These are phyloP conservation scores for Sardinella longiceps DNA, from an alignment of 2,797 vertebrate species.

Conservation along the genomic window DNA sequence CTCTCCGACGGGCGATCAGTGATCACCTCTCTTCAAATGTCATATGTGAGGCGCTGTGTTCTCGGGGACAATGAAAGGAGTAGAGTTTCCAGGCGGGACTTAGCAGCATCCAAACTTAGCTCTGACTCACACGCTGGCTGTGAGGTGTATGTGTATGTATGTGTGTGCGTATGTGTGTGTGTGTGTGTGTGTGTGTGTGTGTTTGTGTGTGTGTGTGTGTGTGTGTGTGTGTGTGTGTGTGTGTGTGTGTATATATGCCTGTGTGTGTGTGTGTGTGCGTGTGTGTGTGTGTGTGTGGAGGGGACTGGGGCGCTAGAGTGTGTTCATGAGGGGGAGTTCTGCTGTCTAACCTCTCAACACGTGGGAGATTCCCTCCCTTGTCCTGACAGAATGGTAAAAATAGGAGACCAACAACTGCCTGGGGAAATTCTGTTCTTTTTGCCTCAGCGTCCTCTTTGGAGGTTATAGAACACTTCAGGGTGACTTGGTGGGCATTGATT, in stretches of 20 bases:
- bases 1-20: constrained; percentile 48
- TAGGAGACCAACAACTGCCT: constrained; percentile 34
- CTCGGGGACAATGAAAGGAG: constrained; percentile 75
- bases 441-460: constrained; percentile 21
- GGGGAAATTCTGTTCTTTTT: constrained; percentile 33
- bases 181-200: too few relatives aligned
- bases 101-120: constrained; percentile 80
- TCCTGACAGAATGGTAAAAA: constrained; percentile 41
- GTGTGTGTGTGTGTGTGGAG: neutral
- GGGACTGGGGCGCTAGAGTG: neutral
- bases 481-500: constrained; percentile 13
- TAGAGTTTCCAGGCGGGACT: constrained; percentile 77
- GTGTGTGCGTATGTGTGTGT: neutral
- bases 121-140: constrained; percentile 60
- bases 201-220: too few relatives aligned
- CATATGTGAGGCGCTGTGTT: constrained; percentile 69
- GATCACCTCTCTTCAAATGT: constrained; percentile 70
- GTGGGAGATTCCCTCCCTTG: constrained; percentile 37
- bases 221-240: neutral
- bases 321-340: constrained; percentile 28
- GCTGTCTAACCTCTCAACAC: constrained; percentile 37
- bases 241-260: neutral
- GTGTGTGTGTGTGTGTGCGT: neutral
- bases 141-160: neutral
- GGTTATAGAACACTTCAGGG: constrained; percentile 23